Base-by-base conservation (phyloP, 1,140 invertebrate genomes). In the Chymomyza costata region DNA sequence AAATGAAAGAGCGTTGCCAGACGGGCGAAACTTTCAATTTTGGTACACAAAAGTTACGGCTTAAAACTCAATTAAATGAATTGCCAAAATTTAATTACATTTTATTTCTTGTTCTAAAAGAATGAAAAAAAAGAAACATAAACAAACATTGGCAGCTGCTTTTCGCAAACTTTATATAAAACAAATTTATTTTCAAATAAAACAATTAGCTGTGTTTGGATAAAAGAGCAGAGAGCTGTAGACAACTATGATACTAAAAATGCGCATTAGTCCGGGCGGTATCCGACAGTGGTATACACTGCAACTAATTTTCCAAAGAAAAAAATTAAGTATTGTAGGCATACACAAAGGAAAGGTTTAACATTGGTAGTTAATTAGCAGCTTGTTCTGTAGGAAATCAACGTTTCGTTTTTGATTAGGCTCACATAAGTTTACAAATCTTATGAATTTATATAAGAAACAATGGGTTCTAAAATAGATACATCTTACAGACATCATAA, bases 1-100 rank as follows among this genome's bases (percentile, higher is more conserved):
- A 56, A 40, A 73, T 45, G 49, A n/a, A n/a, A n/a, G n/a, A n/a
- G n/a, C n/a, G 21, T 25, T 25, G 21, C 13, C 21, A 25, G 18
- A 37, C 34, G 13, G 64, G 31, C 46, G n/a, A n/a, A 59, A 52
- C 34, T 56, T 78, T 78, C 57, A 66, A 78, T 66, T 76, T 63
- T 13, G 43, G 44, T 30, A 25, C 37, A 50, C 52, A 56, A 54
- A 66, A 78, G 61, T 66, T 66, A 62, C 40, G 71, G 71, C 71
- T 78, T 78, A 76, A 78, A 78, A 78, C 66, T 67, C 71, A 78
- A 78, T 78, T 78, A 78, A 78, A 78, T 51, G 63, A 80, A 78
- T 71, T 78, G 71, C 54, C 46, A 57, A 61, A 80, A 48, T 78
- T 73, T 80, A 78, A 78, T 78, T 80, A 80, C 59, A 68, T 80